Conservation (phyloP, 2,888 invertebrate genomes). For the Bugulina stolonifera region DNA sequence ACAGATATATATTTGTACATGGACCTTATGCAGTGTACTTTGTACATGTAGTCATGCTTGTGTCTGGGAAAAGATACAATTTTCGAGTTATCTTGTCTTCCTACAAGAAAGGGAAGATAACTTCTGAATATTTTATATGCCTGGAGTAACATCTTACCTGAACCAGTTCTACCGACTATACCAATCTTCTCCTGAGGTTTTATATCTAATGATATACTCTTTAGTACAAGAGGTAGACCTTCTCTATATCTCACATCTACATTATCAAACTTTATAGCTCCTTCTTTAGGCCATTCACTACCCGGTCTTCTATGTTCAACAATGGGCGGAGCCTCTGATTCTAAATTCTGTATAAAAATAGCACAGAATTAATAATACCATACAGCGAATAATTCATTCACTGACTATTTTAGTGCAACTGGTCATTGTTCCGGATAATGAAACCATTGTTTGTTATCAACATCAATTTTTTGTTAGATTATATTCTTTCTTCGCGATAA, state of each 20-base stretch:
- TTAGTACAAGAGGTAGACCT: constrained; percentile 24
- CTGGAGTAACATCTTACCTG: constrained; percentile 4
- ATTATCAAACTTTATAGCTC: constrained; percentile 19
- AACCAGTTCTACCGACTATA: constrained; percentile 25
- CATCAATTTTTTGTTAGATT: no score
- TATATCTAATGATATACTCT: constrained; percentile 4
- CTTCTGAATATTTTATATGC: no score
- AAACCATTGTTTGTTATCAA: no score
- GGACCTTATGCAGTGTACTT: no score
- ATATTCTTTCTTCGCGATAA: no score
- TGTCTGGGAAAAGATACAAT: no score
- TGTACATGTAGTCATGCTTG: no score
- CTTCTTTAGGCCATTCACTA: constrained; percentile 19
- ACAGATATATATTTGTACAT: no score
- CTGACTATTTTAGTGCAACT: no score
- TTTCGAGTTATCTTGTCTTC: no score
- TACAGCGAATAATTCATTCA: background rate
- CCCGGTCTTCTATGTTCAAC: constrained; percentile 39
- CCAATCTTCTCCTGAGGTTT: constrained; percentile 25
- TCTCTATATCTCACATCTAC: constrained; percentile 25
- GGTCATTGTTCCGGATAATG: no score
- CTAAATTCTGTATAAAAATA: constrained; percentile 35
- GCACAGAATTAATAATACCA: background rate
- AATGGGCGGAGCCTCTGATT: constrained; percentile 44
- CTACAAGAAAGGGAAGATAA: no score